phyloP scores from a whole-genome alignment of 2,888 invertebrate species.

The Dicyrtoma fusca region DNA sequence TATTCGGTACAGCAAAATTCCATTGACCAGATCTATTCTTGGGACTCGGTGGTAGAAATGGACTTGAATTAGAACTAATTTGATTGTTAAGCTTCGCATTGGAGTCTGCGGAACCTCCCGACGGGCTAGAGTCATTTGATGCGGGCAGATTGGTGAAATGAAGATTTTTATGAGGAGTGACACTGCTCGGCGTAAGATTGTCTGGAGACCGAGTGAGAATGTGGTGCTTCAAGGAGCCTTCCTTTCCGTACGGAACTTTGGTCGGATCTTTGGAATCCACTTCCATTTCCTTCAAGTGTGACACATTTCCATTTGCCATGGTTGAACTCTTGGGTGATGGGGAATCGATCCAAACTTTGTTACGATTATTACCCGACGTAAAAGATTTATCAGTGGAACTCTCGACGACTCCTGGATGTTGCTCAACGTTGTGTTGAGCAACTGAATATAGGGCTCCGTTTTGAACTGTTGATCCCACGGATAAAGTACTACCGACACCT shows the following conservation, averaged over 20 bases:
- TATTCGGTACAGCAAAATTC: conserved; percentile 51
- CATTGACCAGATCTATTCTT: conserved; percentile 51
- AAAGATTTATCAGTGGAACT: conserved; percentile 23
- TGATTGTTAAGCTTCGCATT: conserved; percentile 25
- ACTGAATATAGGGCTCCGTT: neutral
- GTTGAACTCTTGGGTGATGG: neutral
- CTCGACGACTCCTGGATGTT: neutral
- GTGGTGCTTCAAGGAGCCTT: conserved; percentile 68
- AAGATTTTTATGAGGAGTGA: conserved; percentile 4
- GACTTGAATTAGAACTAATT: conserved; percentile 26
- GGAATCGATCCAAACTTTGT: conserved; percentile 25
- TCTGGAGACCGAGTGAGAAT: conserved; percentile 64
- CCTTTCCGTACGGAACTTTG: conserved; percentile 65
- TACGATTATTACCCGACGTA: neutral
- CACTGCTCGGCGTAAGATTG: conserved; percentile 25
- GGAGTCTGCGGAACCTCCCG: neutral
- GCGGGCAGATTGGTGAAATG: conserved; percentile 29
- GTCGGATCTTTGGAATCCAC: neutral
- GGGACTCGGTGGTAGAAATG: conserved; percentile 54
- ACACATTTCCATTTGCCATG: neutral
- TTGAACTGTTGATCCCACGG: neutral
- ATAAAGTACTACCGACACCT: conserved; percentile 44
- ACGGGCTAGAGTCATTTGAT: conserved; percentile 37
- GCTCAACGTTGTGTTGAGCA: conserved; percentile 12
- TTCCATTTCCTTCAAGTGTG: conserved; percentile 49